phyloP scores from a whole-genome alignment of 2,888 invertebrate species.

The Platerodrilus igneus region DNA sequence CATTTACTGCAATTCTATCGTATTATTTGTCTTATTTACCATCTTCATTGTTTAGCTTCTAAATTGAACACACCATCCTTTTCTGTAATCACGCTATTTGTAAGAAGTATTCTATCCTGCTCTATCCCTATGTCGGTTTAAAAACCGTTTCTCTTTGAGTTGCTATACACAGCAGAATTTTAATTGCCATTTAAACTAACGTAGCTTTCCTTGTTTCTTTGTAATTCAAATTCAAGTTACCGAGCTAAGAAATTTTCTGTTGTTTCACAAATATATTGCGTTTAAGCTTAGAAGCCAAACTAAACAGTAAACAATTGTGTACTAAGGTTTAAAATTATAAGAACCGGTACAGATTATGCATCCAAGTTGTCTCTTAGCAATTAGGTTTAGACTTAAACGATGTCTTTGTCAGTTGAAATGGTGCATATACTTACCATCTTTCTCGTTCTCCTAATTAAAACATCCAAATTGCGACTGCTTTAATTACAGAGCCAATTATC shows the following conservation, averaged over 20 bases:
- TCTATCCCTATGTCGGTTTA: slow-evolving; percentile 8
- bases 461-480: slow-evolving; percentile 34
- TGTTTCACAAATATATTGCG: slow-evolving; percentile 23
- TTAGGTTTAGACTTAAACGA: slow-evolving; percentile 29
- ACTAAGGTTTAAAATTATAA: slow-evolving; percentile 12
- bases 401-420: slow-evolving; percentile 20
- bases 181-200: slow-evolving; percentile 42
- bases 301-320: neutral
- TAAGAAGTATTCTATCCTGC: slow-evolving; percentile 20
- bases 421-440: slow-evolving; percentile 13
- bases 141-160: slow-evolving; percentile 15
- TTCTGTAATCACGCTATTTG: slow-evolving; percentile 26
- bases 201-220: slow-evolving; percentile 34
- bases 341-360: slow-evolving; percentile 24
- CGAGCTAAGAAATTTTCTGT: slow-evolving; percentile 27
- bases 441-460: slow-evolving; percentile 32
- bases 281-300: slow-evolving; percentile 1
- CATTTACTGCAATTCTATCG: slow-evolving; percentile 31
- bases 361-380: slow-evolving; percentile 31
- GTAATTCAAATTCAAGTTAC: slow-evolving; percentile 39
- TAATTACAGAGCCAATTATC: slow-evolving; percentile 35
- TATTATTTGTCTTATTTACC: slow-evolving; percentile 24
- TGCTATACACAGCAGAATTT: slow-evolving; percentile 39
- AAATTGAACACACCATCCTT: slow-evolving; percentile 17
- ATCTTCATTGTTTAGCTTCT: slow-evolving; percentile 12